phyloP scores from a whole-genome alignment of 53 echinoderm and acorn worm species.

The Paracentrotus lividus region DNA sequence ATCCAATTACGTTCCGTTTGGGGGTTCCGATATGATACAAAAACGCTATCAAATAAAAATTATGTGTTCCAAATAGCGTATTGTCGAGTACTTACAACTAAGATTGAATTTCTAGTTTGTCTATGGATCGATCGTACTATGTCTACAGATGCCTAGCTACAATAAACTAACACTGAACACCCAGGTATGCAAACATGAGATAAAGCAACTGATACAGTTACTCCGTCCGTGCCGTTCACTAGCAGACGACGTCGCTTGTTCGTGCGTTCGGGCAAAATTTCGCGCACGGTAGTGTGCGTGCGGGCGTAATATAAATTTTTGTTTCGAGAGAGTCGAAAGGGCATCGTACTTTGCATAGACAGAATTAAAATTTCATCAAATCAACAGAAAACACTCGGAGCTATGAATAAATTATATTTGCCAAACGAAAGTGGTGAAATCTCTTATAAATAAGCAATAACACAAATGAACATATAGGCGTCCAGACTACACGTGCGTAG shows the following conservation, averaged over 20 bases:
- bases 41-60: neutral
- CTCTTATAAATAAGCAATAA: no score
- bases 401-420: neutral
- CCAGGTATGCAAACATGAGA: neutral
- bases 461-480: no score
- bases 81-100: no score
- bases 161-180: neutral
- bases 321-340: neutral
- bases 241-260: neutral
- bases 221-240: neutral
- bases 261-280: neutral
- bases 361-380: no score
- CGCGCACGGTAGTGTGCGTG: neutral
- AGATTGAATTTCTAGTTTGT: no score
- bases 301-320: neutral
- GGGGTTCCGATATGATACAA: neutral
- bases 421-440: neutral
- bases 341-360: neutral
- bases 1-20: conserved; percentile 20
- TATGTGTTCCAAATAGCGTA: no score
- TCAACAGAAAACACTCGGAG: neutral
- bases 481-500: no score
- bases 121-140: no score
- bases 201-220: neutral
- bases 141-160: neutral